Base-by-base conservation (phyloP, 2,797 vertebrate genomes). In the Dipus sagitta region DNA sequence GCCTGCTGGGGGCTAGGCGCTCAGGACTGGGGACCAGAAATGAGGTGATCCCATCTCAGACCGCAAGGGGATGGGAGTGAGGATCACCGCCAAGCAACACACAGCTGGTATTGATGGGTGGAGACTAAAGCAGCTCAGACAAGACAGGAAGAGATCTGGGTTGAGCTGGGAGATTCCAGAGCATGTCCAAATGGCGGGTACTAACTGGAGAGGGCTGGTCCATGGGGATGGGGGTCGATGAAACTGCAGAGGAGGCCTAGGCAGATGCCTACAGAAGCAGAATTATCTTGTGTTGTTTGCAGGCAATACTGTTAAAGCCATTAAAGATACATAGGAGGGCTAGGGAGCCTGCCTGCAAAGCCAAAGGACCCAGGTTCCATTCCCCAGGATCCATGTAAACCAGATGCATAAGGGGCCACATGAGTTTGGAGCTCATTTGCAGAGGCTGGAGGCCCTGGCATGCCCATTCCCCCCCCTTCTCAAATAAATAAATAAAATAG, bases 81-180 rank as follows among this genome's bases (percentile, higher is more conserved):
- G 47, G 6, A 1, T 32, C 77, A 65, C 72, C 32, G n/a, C n/a
- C 0, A 0, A 58, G 54, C 23, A 8, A 34, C 0, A 0, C 4
- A 20, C 3, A 0, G 11, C 1, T 54, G 26, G 23, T 1, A 0
- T 2, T 0, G 65, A 54, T 1, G 38, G 58, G 5, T 18, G 58
- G 86, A n/a, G n/a, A n/a, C n/a, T n/a, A n/a, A n/a, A n/a, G n/a
- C n/a, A n/a, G n/a, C n/a, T n/a, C n/a, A n/a, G n/a, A 62, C 82
- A 58, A 5, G 6, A 26, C 7, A 34, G 18, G 68, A 24, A 6
- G 13, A 34, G 64, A 58, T 21, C 74, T 20, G 78, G 20, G 58
- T 21, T 38, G 7, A n/a, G 72, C 38, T 18, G 20, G 52, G 74
- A 21, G 91, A 38, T 78, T 11, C 7, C 47, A 20, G 6, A 85